phyloP scores from a whole-genome alignment of 2,113 vertebrate genomes.

The Otus sunia region DNA sequence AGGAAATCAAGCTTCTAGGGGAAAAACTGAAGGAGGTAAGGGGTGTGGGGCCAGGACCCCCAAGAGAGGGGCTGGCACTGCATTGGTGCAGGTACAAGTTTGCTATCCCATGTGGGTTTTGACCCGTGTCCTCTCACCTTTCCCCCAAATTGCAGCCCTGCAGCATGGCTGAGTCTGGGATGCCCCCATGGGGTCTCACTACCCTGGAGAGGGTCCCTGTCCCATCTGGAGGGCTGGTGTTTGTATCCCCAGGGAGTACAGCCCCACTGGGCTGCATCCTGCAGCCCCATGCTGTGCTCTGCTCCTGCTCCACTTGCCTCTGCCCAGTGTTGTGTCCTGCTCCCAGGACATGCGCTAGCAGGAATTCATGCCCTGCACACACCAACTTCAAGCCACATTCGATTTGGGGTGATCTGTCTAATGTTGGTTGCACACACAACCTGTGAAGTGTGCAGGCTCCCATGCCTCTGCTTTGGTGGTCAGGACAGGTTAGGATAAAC shows the following conservation, averaged over 20 bases:
- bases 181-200: not conserved
- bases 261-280: not conserved
- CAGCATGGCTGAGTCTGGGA: not conserved
- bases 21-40: conserved; percentile 95
- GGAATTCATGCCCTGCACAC: not conserved
- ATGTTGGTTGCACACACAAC: not conserved
- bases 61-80: not conserved
- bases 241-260: not conserved
- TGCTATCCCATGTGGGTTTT: not conserved
- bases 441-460: not conserved
- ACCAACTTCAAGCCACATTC: not conserved
- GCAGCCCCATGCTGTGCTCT: not conserved
- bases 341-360: not conserved
- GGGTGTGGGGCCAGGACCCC: not conserved
- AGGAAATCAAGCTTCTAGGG: conserved; percentile 90
- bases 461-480: not conserved
- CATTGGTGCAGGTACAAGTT: not conserved
- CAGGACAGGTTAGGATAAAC: not conserved
- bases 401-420: not conserved
- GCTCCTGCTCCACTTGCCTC: not conserved
- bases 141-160: not conserved
- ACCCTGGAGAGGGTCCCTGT: not conserved
- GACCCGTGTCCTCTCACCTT: not conserved
- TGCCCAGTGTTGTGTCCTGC: not conserved
- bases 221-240: not conserved